Evolutionary conservation across 2,888 invertebrate genomes (phyloP).

Genomic region (Drosophila robusta): DNA sequence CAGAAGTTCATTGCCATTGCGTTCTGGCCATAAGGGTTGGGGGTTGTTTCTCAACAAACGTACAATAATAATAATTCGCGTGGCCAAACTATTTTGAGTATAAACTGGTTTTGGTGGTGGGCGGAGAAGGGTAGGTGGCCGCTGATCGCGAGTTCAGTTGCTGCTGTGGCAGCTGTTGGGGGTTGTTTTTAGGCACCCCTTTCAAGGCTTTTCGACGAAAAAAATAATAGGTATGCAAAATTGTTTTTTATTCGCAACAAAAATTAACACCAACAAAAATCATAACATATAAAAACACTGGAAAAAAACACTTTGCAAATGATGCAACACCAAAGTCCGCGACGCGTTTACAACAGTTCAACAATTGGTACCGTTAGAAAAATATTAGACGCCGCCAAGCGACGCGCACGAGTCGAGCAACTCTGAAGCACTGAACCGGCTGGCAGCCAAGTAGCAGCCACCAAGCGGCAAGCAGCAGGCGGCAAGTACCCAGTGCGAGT

Average conservation of each 20-base stretch:
- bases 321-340: conserved; percentile 2
- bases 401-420: conserved; percentile 56
- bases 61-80: conserved; percentile 51
- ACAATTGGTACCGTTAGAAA: conserved; percentile 14
- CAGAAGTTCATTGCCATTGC: conserved; percentile 53
- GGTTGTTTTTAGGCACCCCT: conserved; percentile 41
- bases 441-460: conserved; percentile 20
- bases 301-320: conserved; percentile 4
- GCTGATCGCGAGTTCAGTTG: conserved; percentile 43
- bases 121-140: conserved; percentile 48
- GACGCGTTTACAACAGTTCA: conserved; percentile 11
- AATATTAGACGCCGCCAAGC: conserved; percentile 15
- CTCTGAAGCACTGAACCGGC: conserved; percentile 57
- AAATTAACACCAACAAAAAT: conserved; percentile 1
- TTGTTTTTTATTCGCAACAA: conserved; percentile 7
- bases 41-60: conserved; percentile 53
- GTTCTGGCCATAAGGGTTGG: conserved; percentile 56
- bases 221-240: background rate
- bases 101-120: conserved; percentile 58
- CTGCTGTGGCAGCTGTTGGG: conserved; percentile 9
- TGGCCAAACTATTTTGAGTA: conserved; percentile 43
- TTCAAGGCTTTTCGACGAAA: background rate
- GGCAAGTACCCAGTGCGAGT: conserved; percentile 20
- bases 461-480: conserved; percentile 25
- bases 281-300: conserved; percentile 8